Evolutionary conservation across 2,113 vertebrate species (phyloP), one percentile per base, ranked within the genome.

Genomic region (Aegotheles bennettii): DNA sequence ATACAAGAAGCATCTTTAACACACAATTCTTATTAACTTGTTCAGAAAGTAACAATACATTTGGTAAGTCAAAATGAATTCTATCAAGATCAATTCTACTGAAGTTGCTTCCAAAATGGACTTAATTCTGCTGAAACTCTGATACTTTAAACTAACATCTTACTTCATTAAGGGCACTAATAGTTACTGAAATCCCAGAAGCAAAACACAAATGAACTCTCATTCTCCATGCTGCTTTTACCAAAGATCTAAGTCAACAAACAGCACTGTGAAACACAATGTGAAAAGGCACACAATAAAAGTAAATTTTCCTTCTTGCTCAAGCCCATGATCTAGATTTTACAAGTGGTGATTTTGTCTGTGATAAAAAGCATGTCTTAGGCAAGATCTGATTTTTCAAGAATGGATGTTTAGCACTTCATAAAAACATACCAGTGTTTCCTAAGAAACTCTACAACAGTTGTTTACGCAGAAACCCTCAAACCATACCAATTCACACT

Each of bases 121-220:
- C 9, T 63, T 85, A 21, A 20, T 6, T 56, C 13, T 38, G 14
- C 45, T 79, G 63, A 59, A 83, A 42, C 64, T 74, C 87, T 87
- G 67, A 54, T 50, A 89, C 79, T 70, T 89, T 77, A 87, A 95
- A 84, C 73, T 45, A 93, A 89, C 43, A 93, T 91, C 84, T 96
- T 76, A 81, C 64, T 96, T 90, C 19, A 40, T 47, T 77, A 87
- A 74, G 64, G 87, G 29, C 60, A 73, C 18, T 50, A 83, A 76
- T 42, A 73, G 84, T 81, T 97, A 94, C 69, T 87, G 85, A 95
- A 97, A 96, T 78, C 19, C 36, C 28, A 65, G 54, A 93, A 80
- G 60, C 43, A 77, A 89, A 95, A 31, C 54, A 45, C 69, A 69
- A 73, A 77, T 2, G n/a, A 94, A 94, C 43, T 36, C 78, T 85